Conservation (phyloP, 1,140 invertebrate genomes). For the Bombus waltoni region DNA sequence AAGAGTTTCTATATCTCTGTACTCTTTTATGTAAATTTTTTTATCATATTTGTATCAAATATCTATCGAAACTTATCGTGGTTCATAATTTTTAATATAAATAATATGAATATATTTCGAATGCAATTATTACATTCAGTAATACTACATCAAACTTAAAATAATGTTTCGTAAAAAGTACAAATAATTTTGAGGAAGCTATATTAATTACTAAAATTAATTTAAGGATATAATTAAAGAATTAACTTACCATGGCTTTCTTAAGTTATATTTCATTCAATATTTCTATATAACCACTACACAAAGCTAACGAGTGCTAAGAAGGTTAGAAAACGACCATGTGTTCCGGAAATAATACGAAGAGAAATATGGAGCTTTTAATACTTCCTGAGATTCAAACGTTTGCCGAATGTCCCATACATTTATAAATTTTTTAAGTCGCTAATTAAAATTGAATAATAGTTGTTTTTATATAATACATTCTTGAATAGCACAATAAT, state of each 20-base stretch:
- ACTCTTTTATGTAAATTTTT: background rate
- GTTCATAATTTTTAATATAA: background rate
- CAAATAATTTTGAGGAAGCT: background rate
- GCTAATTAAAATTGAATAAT: background rate
- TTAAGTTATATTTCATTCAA: constrained; percentile 32
- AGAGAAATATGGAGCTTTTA: constrained; percentile 27
- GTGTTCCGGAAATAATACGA: constrained; percentile 43
- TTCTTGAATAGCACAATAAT: background rate
- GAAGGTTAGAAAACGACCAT: constrained; percentile 42
- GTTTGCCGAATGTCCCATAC: background rate
- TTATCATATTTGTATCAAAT: background rate
- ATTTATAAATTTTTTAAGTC: background rate
- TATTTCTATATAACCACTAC: constrained; percentile 12
- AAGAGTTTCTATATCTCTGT: background rate
- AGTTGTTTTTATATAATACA: no score
- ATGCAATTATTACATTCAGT: background rate
- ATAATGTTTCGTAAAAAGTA: background rate
- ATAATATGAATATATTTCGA: background rate
- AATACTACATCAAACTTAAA: background rate
- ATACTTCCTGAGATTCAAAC: constrained; percentile 39
- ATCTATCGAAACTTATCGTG: background rate
- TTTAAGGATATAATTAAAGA: background rate
- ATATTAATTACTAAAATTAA: background rate
- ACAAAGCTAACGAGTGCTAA: background rate
- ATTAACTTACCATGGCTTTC: constrained; percentile 26